Evolutionary conservation across 2,113 vertebrate genomes (phyloP).

Genomic region (Strigops habroptila): DNA sequence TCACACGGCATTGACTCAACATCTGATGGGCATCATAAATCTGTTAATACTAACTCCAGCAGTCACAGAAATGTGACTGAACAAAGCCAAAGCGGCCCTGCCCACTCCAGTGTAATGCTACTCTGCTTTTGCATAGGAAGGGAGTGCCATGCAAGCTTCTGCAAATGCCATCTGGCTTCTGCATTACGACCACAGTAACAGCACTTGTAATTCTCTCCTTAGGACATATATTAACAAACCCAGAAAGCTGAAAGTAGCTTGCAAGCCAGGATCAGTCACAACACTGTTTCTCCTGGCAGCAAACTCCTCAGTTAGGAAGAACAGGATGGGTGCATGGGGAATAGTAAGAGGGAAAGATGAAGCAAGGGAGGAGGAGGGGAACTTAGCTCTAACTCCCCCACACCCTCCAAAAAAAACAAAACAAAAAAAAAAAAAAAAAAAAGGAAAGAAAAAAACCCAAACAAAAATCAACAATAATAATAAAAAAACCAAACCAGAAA

Average conservation of each 20-base stretch:
- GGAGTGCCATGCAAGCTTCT: not conserved
- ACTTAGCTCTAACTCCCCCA: not conserved
- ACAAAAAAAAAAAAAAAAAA: not conserved
- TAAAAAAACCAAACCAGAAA: not conserved
- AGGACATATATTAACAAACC: not conserved
- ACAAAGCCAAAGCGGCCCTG: not conserved
- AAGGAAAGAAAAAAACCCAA: too few species aligned
- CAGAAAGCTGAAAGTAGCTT: not conserved
- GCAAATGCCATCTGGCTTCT: slow-evolving; percentile 41
- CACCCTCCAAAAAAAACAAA: not conserved
- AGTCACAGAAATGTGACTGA: not conserved
- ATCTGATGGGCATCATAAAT: not conserved
- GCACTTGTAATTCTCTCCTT: slow-evolving; percentile 9
- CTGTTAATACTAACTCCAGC: not conserved
- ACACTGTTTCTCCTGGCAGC: not conserved
- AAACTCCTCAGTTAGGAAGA: not conserved
- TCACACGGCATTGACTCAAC: not conserved
- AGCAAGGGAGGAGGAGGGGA: not conserved
- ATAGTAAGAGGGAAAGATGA: not conserved
- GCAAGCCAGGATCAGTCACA: not conserved
- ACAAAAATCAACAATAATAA: too few species aligned
- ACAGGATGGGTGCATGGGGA: slow-evolving; percentile 19
- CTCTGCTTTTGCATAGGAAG: not conserved
- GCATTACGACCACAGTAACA: not conserved
- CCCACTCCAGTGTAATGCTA: not conserved